phyloP scores from a whole-genome alignment of 2,113 vertebrate species.

The Hippoglossus stenolepis region DNA sequence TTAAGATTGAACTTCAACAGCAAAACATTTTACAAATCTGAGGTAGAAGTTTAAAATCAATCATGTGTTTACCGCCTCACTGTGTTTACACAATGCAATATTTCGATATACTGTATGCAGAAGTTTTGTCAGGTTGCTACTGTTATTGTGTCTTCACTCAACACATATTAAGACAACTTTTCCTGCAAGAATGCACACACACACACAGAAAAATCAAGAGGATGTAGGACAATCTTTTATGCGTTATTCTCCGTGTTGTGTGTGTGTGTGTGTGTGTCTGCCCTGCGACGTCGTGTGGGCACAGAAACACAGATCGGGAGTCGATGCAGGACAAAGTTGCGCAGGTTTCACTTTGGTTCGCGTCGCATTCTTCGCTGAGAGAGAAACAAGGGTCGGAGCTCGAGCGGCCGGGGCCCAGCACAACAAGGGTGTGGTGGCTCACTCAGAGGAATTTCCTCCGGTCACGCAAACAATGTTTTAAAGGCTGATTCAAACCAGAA shows the following conservation, averaged over 20 bases:
- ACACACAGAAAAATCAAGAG: background rate
- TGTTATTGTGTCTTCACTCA: too few species aligned
- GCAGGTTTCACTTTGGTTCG: background rate
- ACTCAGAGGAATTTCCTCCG: slow-evolving; percentile 64
- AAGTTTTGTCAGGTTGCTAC: too few species aligned
- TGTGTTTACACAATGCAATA: too few species aligned
- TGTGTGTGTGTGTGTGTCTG: background rate
- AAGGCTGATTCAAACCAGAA: background rate
- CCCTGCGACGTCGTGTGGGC: background rate
- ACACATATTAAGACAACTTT: background rate
- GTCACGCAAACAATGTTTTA: slow-evolving; percentile 22
- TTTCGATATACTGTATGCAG: too few species aligned
- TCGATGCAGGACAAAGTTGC: background rate
- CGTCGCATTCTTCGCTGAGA: background rate
- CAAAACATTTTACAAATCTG: too few species aligned
- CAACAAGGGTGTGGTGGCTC: slow-evolving; percentile 78
- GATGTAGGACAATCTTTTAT: background rate
- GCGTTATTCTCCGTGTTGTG: background rate
- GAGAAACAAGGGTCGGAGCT: slow-evolving; percentile 50
- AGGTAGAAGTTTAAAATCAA: too few species aligned
- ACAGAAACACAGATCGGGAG: background rate
- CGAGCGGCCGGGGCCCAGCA: slow-evolving; percentile 52
- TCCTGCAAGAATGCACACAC: background rate
- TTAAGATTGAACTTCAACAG: too few species aligned
- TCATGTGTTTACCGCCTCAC: too few species aligned